Evolutionary conservation across 2,888 invertebrate species (phyloP).

Genomic region (Drosophila trichaetosa): DNA sequence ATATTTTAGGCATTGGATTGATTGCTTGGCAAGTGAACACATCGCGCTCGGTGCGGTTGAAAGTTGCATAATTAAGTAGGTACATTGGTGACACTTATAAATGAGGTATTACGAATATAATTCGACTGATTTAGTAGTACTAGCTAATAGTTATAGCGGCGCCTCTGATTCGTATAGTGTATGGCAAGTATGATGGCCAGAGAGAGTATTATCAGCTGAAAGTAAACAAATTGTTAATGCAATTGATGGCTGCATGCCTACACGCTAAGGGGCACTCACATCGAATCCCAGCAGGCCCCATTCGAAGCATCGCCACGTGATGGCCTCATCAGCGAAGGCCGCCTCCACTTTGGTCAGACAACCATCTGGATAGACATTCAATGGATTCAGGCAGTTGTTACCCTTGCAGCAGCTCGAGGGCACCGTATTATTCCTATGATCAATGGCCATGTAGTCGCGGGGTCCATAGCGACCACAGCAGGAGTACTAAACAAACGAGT

Average conservation of each 20-base stretch:
- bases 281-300: constrained; percentile 77
- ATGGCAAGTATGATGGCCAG: constrained; percentile 75
- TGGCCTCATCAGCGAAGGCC: constrained; percentile 73
- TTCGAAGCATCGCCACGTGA: constrained; percentile 62
- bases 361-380: constrained; percentile 71
- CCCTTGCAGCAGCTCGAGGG: constrained; percentile 80
- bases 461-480: constrained; percentile 82
- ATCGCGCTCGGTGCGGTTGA: constrained; percentile 24
- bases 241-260: not conserved
- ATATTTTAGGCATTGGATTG: constrained; percentile 55
- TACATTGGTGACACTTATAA: constrained; percentile 64
- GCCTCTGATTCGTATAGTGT: constrained; percentile 78
- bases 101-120: constrained; percentile 41
- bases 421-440: constrained; percentile 47
- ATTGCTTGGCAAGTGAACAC: constrained; percentile 69
- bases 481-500: constrained; percentile 55
- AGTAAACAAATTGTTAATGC: constrained; percentile 12
- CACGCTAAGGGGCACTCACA: constrained; percentile 52
- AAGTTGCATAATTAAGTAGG: constrained; percentile 50
- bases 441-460: constrained; percentile 69
- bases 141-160: constrained; percentile 77
- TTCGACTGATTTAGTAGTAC: constrained; percentile 25
- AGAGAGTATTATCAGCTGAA: constrained; percentile 68
- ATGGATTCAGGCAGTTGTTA: constrained; percentile 76
- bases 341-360: constrained; percentile 74